Base-by-base conservation (phyloP, 2,113 vertebrate species). In the Phrynosoma blainvillii region DNA sequence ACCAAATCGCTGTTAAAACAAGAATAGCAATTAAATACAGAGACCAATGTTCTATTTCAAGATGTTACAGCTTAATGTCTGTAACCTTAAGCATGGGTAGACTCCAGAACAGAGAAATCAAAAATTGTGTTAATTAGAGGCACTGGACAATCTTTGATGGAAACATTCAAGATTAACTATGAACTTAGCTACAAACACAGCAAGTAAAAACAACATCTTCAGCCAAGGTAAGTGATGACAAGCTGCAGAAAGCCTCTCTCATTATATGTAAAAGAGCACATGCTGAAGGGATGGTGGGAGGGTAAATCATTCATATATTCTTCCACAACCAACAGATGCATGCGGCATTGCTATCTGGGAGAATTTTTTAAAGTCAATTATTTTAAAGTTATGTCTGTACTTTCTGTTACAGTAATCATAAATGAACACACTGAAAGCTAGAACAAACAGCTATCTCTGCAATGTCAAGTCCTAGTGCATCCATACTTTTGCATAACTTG, bases 221-320 rank as follows among this genome's bases (percentile, higher is more conserved):
- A 95, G 94, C 96, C 89, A 95, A 87, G 94, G 92, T 84, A 96
- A 95, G 93, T 90, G 92, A 95, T 77, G 92, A 94, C 93, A 96
- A 92, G 95, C 10, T 88, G 94, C 93, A 94, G 87, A 93, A 94
- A 94, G 95, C 91, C 89, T 87, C 92, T 95, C 95, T 97, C 96
- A 96, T 95, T 95, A 95, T 96, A 96, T 93, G 96, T 92, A 94
- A 93, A 95, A 96, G 96, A 95, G 94, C 91, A 93, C 97, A 97
- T 97, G 97, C 97, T 92, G 91, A 93, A 90, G 87, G 88, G 85
- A 90, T 88, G 86, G 91, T n/a, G 91, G 92, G 90, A 94, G 92
- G 95, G 95, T 86, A 94, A 92, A 95, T 77, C 88, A 89, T 94
- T 94, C 96, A 89, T 90, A 88, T 89, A 94, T 89, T 86, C 93